A percentile compares a stretch with the other conserved stretches of the same genome.
These are phyloP conservation scores for Drosophila rhopaloa DNA, from an alignment of 1,140 invertebrate species.

Conservation along the genomic window DNA sequence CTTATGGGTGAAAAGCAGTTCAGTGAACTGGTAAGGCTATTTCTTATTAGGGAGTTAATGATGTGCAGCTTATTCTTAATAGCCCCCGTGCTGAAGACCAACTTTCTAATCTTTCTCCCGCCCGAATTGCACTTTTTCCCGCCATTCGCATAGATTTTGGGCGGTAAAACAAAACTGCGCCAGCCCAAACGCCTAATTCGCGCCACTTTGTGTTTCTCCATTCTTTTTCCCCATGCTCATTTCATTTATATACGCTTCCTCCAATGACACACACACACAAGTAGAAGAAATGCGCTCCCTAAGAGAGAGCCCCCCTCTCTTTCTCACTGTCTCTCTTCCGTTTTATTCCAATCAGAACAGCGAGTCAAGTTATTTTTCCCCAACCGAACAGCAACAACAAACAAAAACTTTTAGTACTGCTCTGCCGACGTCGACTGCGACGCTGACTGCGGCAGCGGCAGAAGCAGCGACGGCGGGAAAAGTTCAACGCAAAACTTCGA, in stretches of 20 bases:
- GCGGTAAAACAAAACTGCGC: constrained; percentile 78
- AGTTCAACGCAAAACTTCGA: constrained; percentile 62
- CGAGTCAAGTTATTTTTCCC: constrained; percentile 50
- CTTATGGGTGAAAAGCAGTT: not conserved
- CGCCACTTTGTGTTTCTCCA: constrained; percentile 74
- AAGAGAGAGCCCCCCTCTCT: constrained; percentile 11
- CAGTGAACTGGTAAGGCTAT: constrained; percentile 1
- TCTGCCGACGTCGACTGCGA: constrained; percentile 15
- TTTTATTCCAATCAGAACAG: constrained; percentile 73
- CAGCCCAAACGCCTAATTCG: constrained; percentile 77
- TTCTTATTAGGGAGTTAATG: not conserved
- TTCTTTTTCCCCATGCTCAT: constrained; percentile 61
- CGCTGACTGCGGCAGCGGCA: constrained; percentile 20
- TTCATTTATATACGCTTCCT: constrained; percentile 50
- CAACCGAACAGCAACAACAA: constrained; percentile 54
- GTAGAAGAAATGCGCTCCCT: constrained; percentile 37
- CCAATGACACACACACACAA: constrained; percentile 48
- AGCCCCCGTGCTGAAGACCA: not conserved
- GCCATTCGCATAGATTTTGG: constrained; percentile 77
- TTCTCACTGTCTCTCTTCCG: constrained; percentile 56
- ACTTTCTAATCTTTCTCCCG: constrained; percentile 70
- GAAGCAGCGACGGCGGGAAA: constrained; percentile 55
- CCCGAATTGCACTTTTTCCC: constrained; percentile 75
- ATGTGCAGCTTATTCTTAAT: not conserved
- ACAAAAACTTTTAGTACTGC: constrained; percentile 65